Conservation (phyloP, 2,888 invertebrate genomes). For the Germaria angustata region DNA sequence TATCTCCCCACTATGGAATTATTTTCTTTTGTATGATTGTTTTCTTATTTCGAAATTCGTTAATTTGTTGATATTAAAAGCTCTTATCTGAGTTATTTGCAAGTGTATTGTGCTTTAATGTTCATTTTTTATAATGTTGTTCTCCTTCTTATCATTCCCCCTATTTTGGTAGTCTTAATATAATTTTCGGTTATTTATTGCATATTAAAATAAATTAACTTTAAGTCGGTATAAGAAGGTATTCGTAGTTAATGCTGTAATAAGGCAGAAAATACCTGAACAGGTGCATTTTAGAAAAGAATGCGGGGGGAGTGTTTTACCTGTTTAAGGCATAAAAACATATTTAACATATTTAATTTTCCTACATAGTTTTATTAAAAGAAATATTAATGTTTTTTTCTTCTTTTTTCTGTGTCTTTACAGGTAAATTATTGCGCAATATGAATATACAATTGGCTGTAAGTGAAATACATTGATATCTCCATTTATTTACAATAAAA, state of each 20-base stretch:
- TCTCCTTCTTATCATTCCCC: constrained; percentile 31
- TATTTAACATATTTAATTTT: no score
- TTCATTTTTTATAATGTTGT: not conserved
- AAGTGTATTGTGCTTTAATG: not conserved
- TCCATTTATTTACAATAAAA: no score
- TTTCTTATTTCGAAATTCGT: constrained; percentile 62
- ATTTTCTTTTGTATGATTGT: constrained; percentile 42
- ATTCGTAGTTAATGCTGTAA: not conserved
- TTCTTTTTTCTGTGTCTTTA: no score
- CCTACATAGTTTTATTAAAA: no score
- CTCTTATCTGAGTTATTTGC: constrained; percentile 46
- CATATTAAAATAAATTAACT: constrained; percentile 60
- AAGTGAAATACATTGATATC: no score
- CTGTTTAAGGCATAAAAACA: no score
- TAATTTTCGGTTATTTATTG: constrained; percentile 55
- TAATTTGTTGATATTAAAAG: constrained; percentile 66
- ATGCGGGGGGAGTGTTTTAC: no score
- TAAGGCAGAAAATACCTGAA: not conserved
- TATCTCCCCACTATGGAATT: not conserved
- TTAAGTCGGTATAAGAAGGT: constrained; percentile 44
- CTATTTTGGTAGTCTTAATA: not conserved
- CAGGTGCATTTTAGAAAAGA: constrained; percentile 51
- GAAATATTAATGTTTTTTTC: no score
- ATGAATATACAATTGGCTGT: no score
- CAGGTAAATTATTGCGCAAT: no score